Conservation (phyloP, 2,797 vertebrate genomes). For the Sebastes alutus region DNA sequence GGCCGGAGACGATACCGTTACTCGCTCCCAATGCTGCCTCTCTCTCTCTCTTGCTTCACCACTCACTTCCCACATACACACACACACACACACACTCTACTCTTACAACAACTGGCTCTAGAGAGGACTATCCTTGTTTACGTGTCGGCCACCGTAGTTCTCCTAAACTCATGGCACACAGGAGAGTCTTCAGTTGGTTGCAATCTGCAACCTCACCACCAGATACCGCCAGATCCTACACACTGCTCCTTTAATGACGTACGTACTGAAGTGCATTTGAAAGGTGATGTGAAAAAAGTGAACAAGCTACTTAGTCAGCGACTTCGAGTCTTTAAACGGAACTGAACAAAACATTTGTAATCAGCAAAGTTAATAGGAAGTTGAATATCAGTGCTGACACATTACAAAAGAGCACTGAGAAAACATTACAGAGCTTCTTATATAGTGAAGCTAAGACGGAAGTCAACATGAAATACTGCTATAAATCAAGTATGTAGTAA, state of each 20-base stretch:
- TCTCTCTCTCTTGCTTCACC: too few relatives aligned
- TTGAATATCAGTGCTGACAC: conserved; percentile 8
- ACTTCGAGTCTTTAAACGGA: not conserved
- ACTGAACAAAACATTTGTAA: not conserved
- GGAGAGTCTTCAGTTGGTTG: too few relatives aligned
- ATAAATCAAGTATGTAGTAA: not conserved
- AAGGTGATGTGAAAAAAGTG: not conserved
- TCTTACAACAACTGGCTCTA: too few relatives aligned
- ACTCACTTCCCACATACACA: too few relatives aligned
- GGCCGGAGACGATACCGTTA: too few relatives aligned
- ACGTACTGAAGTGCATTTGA: not conserved
- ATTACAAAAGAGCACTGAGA: not conserved
- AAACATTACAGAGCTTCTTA: not conserved
- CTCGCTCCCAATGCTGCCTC: too few relatives aligned
- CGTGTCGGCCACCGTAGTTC: too few relatives aligned
- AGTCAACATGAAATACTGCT: not conserved
- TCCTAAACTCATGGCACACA: too few relatives aligned
- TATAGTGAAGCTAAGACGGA: not conserved
- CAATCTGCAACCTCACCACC: too few relatives aligned
- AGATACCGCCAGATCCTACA: too few relatives aligned
- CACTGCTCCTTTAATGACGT: not conserved
- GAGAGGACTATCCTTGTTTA: too few relatives aligned
- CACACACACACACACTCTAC: too few relatives aligned
- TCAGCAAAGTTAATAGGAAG: not conserved
- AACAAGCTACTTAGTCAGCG: not conserved